These are phyloP conservation scores for Zoanthus sansibaricus DNA, from an alignment of 92 coral and sea anemone species.

Conservation along the genomic window DNA sequence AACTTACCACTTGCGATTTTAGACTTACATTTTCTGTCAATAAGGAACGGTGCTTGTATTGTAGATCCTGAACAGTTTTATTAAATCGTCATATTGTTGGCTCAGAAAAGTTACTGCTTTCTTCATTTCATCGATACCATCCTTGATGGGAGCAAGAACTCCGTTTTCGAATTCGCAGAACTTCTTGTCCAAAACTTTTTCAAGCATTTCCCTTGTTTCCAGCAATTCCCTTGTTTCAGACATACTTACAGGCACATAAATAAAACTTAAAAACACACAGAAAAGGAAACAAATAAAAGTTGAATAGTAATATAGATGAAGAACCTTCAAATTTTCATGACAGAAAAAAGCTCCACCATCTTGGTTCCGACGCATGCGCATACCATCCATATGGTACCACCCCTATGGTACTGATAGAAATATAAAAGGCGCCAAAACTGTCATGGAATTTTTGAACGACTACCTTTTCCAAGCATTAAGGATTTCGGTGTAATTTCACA, in stretches of 20 bases:
- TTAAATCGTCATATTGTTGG: neutral
- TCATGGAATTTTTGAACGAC: no score
- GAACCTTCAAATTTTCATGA: neutral
- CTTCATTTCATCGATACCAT: neutral
- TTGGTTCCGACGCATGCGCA: no score
- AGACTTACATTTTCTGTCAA: neutral
- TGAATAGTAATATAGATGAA: neutral
- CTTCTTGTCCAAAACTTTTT: neutral
- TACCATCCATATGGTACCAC: no score
- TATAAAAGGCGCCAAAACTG: no score
- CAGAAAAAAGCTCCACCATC: no score
- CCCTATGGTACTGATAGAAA: no score
- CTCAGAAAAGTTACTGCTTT: neutral
- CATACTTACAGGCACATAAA: neutral
- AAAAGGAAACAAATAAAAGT: neutral
- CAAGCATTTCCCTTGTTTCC: neutral
- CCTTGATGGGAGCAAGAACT: neutral
- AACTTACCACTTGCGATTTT: constrained; percentile 1
- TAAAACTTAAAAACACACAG: neutral
- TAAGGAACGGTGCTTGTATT: neutral
- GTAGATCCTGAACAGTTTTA: neutral
- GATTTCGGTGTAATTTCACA: no score
- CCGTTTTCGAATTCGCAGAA: neutral
- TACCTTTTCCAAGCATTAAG: no score
- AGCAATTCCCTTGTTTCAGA: neutral